Base-by-base conservation (phyloP, 35 echinoderm and acorn worm species). In the Anneissia japonica region DNA sequence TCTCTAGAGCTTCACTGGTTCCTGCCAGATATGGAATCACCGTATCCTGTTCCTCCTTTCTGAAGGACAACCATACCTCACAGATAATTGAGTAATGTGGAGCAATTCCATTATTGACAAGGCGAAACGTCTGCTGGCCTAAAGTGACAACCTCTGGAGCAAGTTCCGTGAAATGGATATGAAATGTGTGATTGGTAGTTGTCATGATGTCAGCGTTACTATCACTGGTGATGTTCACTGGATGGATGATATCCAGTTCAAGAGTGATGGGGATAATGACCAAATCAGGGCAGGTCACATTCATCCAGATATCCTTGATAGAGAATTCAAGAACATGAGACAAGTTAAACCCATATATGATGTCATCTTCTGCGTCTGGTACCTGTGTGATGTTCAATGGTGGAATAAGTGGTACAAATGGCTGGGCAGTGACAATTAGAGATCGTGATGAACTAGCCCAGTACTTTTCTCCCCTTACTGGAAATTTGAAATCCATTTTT, bases 271-370 rank as follows among this genome's bases (percentile, higher is more conserved):
- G 55, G 29, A 94, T 74, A 4, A 81, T 94, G 7, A 35, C 46
- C 1, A 94, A 38, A 84, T 94, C 92, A 34, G 84, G 88, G 40
- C 92, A 94, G 12, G 92, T 46, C 9, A 94, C 74, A 36, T 94
- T 90, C 84, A 94, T 90, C 92, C 92, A 94, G 32, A 87, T 90
- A 35, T 94, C 92, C 35, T 72, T 75, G 79, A 90, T 34, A 32
- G 89, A 35, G 31, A 86, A 37, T 19, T 94, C 92, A 26, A 94
- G 34, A 31, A 30, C 79, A 26, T 94, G 88, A 5, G 72, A 77
- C 0, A 94, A 33, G 39, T 90, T 30, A 87, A 94, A 94, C 30
- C 31, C 87, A 79, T 82, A 90, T 11, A 64, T 38, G 75, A 94
- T 72, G 46, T 90, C 79, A 84, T 94, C 92, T 1, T 79, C 83